These are phyloP conservation scores for Actenoides lindsayi DNA, from an alignment of 2,113 vertebrate species.

Conservation along the genomic window DNA sequence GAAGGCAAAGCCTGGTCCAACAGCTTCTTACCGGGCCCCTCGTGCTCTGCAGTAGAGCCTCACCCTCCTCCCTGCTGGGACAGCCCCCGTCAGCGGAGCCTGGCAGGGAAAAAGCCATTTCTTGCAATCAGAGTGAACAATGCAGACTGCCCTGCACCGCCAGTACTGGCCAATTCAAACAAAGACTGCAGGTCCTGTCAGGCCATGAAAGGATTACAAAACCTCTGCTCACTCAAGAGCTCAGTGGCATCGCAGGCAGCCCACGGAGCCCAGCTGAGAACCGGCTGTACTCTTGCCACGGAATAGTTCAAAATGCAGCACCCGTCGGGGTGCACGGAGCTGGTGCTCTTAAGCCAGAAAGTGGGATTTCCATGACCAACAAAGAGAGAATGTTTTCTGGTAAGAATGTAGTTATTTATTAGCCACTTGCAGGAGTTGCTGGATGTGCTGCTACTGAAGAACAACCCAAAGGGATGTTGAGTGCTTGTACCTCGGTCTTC, in stretches of 20 bases:
- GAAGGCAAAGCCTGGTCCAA: neutral
- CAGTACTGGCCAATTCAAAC: too few species aligned
- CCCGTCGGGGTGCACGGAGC: neutral
- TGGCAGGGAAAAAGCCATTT: neutral
- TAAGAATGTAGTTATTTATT: neutral
- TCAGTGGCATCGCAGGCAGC: too few species aligned
- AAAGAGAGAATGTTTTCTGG: neutral
- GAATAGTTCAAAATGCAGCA: neutral
- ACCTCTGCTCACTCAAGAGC: neutral
- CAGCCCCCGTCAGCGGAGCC: fast-evolving
- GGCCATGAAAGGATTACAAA: neutral
- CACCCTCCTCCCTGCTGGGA: neutral
- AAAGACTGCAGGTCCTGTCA: neutral
- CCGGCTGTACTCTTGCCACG: neutral
- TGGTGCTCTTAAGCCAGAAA: neutral
- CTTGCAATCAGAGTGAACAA: too few species aligned
- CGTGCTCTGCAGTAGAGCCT: neutral
- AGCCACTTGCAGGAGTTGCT: too few species aligned
- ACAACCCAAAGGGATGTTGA: too few species aligned
- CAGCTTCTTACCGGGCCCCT: neutral
- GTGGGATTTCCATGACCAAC: neutral
- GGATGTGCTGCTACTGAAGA: neutral
- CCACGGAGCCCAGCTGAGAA: neutral
- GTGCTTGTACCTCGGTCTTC: neutral
- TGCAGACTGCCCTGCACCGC: too few species aligned